Percentiles rank a stretch among this genome's conserved stretches.
Evolutionary conservation across 2,888 invertebrate genomes (phyloP).

Genomic region (Coremacera marginata): DNA sequence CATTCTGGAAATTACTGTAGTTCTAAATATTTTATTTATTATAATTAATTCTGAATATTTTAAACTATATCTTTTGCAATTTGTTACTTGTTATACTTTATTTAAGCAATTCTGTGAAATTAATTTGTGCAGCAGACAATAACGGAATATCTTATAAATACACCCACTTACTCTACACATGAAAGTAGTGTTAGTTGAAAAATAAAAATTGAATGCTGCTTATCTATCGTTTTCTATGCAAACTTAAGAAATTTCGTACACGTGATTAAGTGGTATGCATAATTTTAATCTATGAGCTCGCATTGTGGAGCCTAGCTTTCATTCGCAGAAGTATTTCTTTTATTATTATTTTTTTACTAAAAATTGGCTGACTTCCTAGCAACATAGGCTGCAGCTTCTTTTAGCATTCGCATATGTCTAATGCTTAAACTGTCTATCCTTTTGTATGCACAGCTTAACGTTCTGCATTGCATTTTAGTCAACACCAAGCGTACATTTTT

Average conservation of each 20-base stretch:
- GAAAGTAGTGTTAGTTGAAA: no score
- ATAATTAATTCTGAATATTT: no score
- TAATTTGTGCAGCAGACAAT: constrained; percentile 11
- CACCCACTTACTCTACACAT: no score
- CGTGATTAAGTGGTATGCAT: constrained; percentile 27
- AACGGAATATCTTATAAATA: neutral
- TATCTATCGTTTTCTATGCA: neutral
- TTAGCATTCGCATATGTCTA: neutral
- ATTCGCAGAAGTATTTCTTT: neutral
- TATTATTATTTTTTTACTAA: neutral
- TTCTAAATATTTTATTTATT: no score
- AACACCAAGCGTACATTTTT: neutral
- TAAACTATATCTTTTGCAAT: no score
- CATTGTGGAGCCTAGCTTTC: neutral
- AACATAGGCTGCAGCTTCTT: no score
- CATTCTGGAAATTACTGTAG: no score
- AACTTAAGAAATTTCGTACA: neutral
- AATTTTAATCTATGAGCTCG: constrained; percentile 15
- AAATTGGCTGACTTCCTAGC: neutral
- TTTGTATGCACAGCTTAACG: neutral
- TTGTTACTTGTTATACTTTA: no score
- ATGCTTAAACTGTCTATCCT: neutral
- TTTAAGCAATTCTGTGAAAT: neutral
- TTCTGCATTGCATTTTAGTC: neutral
- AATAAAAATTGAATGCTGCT: no score